phyloP scores from a whole-genome alignment of 2,888 invertebrate genomes.

The Heteropelma amictum region DNA sequence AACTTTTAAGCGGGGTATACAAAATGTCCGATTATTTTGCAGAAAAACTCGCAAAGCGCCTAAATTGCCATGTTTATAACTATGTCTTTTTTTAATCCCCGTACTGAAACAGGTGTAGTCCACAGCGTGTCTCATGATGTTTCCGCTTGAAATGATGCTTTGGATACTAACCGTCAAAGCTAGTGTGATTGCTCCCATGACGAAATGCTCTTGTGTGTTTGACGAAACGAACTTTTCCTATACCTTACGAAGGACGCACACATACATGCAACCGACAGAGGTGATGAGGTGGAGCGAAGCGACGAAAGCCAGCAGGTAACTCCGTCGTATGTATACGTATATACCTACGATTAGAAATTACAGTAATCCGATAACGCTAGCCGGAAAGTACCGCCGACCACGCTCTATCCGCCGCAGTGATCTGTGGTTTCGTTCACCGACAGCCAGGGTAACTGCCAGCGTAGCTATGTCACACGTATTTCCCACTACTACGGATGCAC shows the following conservation, averaged over 20 bases:
- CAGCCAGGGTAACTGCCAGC: slow-evolving; percentile 35
- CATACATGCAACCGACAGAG: neutral
- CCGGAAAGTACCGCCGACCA: slow-evolving; percentile 55
- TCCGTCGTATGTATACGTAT: neutral
- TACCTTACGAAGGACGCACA: slow-evolving; percentile 25
- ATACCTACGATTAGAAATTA: slow-evolving; percentile 50
- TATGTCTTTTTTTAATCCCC: neutral
- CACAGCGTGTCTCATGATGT: neutral
- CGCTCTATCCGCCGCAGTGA: slow-evolving; percentile 56
- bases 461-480: slow-evolving; percentile 28
- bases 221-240: slow-evolving; percentile 40
- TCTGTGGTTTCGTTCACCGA: slow-evolving; percentile 57
- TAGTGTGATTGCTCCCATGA: slow-evolving; percentile 17
- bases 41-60: too few species aligned
- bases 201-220: slow-evolving; percentile 26
- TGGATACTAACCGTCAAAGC: slow-evolving; percentile 12
- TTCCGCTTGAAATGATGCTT: slow-evolving; percentile 1
- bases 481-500: slow-evolving; percentile 5
- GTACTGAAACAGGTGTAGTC: neutral
- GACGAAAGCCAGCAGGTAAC: slow-evolving; percentile 46
- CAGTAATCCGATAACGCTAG: slow-evolving; percentile 57
- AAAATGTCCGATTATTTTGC: too few species aligned
- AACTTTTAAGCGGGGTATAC: too few species aligned
- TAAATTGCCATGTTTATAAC: neutral
- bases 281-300: slow-evolving; percentile 34